Evolutionary conservation across 1,140 invertebrate species (phyloP), one percentile per base, ranked within the genome.

Genomic region (Prorops nasuta): DNA sequence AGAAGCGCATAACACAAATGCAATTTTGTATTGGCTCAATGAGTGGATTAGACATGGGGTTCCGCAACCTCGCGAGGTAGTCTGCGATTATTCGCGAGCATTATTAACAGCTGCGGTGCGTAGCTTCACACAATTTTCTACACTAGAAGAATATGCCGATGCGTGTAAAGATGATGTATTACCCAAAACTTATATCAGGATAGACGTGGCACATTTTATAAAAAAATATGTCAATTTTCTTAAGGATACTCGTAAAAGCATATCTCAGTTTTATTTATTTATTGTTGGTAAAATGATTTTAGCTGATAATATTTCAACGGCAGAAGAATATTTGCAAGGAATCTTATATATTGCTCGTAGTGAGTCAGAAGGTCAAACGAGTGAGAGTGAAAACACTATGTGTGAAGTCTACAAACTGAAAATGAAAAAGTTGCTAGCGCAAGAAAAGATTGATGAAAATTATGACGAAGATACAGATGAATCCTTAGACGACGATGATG

Each of bases 11-110:
- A 43, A 21, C 2, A 51, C 49, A 18, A 36, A 43, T 9, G 16
- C 43, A 9, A 56, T 56, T 44, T 37, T 17, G 34, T 16, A 37
- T 10, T 51, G 49, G 49, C 32, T 63, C 22, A 36, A 36, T 38
- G 45, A 60, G 41, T 64, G 54, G 54, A 34, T 49, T n/a, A 17
- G 35, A 50, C 49, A 35, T n/a, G 54, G 51, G 10, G 48, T 48
- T 20, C 14, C 16, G 21, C 12, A 6, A 49, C 62, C 59, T 3
- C 53, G 54, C 36, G 40, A 50, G 20, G 36, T 62, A n/a, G 47
- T 57, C n/a, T 39, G 36, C 32, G 60, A 64, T 19, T 15, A 14
- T 21, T 56, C 47, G n/a, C 44, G 3, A 19, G 60, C 60, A 0
- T 42, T 64, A 9, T 36, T 56, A 21, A 36, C 24, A 16, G 60